These are phyloP conservation scores for Tychaedon coryphoeus DNA, from an alignment of 2,113 vertebrate genomes.

Conservation along the genomic window DNA sequence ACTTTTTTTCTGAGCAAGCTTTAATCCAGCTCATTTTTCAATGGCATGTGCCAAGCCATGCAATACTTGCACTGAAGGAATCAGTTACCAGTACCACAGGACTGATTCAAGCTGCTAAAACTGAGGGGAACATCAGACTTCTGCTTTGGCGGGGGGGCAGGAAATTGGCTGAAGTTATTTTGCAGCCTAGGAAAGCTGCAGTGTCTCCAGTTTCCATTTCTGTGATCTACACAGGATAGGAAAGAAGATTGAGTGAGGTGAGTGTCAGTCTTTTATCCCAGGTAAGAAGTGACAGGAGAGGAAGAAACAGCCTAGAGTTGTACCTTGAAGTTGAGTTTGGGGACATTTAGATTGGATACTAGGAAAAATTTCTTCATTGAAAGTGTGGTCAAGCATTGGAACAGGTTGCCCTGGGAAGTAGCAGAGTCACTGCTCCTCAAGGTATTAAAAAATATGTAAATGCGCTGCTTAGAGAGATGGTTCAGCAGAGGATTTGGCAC, in stretches of 20 bases:
- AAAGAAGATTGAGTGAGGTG: neutral
- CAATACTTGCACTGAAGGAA: neutral
- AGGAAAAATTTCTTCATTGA: neutral
- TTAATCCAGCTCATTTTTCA: neutral
- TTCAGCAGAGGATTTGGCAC: neutral
- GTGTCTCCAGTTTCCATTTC: neutral
- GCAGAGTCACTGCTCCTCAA: neutral
- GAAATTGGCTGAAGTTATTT: neutral
- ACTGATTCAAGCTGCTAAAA: neutral
- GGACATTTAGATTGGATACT: neutral
- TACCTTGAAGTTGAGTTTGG: neutral
- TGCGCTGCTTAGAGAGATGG: neutral
- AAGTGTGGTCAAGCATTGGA: neutral
- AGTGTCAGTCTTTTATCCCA: neutral
- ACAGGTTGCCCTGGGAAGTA: neutral
- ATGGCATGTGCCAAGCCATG: neutral
- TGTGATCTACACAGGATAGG: neutral
- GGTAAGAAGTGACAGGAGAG: neutral
- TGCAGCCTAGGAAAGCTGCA: neutral
- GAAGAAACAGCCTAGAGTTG: neutral
- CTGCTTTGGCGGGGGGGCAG: neutral
- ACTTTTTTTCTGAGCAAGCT: neutral
- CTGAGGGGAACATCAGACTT: neutral
- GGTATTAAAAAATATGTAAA: neutral
- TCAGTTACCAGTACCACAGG: neutral